phyloP scores from a whole-genome alignment of 2,888 invertebrate genomes.

The Diogma glabrata region DNA sequence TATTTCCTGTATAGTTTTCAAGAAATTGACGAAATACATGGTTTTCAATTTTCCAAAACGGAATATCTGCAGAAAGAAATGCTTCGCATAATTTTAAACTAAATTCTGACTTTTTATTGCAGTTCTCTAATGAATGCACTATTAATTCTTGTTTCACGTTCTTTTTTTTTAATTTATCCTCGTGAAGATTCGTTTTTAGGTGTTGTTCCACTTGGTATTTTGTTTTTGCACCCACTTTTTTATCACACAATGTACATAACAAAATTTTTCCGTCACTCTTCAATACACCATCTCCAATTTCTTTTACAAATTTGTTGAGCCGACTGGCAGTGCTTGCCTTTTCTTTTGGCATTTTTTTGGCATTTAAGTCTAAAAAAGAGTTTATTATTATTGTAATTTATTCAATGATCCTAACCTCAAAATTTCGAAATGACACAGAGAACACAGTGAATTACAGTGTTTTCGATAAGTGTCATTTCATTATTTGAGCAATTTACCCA shows the following conservation, averaged over 20 bases:
- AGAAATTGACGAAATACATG: neutral
- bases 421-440: too few species aligned
- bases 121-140: neutral
- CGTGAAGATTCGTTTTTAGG: neutral
- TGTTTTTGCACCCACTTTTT: neutral
- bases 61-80: neutral
- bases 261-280: neutral
- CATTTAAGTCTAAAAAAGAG: too few species aligned
- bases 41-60: slow-evolving; percentile 2
- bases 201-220: neutral
- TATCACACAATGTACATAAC: neutral
- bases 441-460: too few species aligned
- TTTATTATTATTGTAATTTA: too few species aligned
- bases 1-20: neutral
- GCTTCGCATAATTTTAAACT: neutral
- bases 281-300: neutral
- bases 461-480: too few species aligned
- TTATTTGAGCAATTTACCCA: too few species aligned
- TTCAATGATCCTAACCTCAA: too few species aligned
- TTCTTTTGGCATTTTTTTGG: too few species aligned
- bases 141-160: neutral
- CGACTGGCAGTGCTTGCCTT: neutral
- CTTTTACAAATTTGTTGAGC: neutral
- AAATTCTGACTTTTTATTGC: neutral
- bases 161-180: neutral